These are phyloP conservation scores for Serinus canaria DNA, from an alignment of 2,113 vertebrate species.

Conservation along the genomic window DNA sequence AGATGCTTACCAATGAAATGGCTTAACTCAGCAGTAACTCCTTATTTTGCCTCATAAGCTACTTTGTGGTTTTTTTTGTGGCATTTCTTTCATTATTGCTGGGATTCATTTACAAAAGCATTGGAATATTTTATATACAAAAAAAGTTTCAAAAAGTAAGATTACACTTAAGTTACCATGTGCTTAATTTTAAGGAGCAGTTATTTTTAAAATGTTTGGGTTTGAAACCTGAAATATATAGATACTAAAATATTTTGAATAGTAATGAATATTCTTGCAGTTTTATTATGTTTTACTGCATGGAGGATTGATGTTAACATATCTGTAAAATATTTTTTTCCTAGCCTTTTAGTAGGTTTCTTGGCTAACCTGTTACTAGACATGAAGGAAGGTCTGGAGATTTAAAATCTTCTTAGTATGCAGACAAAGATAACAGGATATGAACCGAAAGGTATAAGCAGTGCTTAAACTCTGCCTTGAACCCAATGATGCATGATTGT, in stretches of 20 bases:
- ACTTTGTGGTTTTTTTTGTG: not conserved
- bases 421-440: conserved; percentile 47
- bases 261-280: not conserved
- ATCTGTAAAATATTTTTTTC: not conserved
- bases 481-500: not conserved
- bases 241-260: not conserved
- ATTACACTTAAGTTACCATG: not conserved
- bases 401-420: not conserved
- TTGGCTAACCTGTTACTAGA: not conserved
- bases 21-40: not conserved
- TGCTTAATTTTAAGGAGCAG: not conserved
- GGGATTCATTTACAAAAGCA: not conserved
- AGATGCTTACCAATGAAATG: not conserved
- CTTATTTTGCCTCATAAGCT: not conserved
- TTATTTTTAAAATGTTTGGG: not conserved
- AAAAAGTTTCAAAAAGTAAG: not conserved
- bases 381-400: not conserved
- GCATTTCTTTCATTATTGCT: not conserved
- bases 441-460: not conserved
- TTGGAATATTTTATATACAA: not conserved
- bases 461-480: not conserved
- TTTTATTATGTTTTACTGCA: not conserved
- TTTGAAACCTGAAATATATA: not conserved
- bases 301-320: not conserved
- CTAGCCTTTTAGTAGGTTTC: not conserved